Percentiles rank a stretch among this genome's conserved stretches.
phyloP scores from a whole-genome alignment of 2,113 vertebrate species.

The Camelus dromedarius region DNA sequence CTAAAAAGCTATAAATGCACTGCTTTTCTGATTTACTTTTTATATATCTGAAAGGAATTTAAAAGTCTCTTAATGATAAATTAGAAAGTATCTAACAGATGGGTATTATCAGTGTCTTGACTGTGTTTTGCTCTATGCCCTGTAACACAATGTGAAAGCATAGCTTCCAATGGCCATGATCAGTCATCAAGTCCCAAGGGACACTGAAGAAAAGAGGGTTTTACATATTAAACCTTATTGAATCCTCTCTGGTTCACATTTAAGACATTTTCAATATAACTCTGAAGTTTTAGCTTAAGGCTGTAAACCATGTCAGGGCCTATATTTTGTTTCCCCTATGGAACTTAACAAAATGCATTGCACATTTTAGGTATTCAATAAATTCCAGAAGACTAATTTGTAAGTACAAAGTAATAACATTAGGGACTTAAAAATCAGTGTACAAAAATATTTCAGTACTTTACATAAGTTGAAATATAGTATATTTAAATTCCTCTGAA shows the following conservation, averaged over 20 bases:
- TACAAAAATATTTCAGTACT: neutral
- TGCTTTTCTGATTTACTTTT: neutral
- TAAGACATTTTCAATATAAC: neutral
- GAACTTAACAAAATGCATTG: neutral
- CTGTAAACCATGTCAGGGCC: neutral
- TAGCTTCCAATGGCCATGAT: neutral
- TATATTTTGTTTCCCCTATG: neutral
- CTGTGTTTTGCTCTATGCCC: neutral
- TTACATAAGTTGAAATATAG: neutral
- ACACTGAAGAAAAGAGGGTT: neutral
- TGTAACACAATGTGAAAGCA: neutral
- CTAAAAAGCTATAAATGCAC: neutral
- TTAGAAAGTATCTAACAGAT: neutral
- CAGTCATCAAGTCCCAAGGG: neutral
- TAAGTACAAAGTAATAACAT: neutral
- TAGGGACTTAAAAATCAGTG: neutral
- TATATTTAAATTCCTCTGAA: neutral
- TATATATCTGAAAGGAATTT: neutral
- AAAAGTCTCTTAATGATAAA: neutral
- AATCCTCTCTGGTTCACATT: neutral
- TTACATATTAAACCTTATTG: neutral
- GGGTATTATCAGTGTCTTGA: neutral
- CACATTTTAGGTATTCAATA: neutral
- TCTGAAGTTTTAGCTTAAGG: neutral
- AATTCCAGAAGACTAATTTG: neutral